Evolutionary conservation across 2,888 invertebrate species (phyloP).

Genomic region (Mythimna lalbum): DNA sequence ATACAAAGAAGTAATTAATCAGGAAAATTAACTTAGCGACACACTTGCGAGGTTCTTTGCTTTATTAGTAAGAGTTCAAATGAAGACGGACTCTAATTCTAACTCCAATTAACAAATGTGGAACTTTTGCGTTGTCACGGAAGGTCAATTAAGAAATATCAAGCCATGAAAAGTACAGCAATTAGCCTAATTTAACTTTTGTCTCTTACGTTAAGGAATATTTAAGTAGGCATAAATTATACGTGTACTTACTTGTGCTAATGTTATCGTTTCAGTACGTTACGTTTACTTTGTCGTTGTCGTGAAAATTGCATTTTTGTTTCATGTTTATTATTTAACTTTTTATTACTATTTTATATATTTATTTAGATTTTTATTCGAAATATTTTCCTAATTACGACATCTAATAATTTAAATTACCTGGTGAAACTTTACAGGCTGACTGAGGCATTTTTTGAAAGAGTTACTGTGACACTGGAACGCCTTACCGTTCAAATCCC

Average conservation of each 20-base stretch:
- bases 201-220: conserved; percentile 26
- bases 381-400: no score
- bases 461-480: no score
- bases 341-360: no score
- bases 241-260: conserved; percentile 4
- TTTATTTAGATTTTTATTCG: no score
- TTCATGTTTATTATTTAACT: not conserved
- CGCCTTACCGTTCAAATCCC: no score
- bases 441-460: no score
- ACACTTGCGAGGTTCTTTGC: conserved; percentile 61
- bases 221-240: conserved; percentile 44
- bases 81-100: conserved; percentile 72
- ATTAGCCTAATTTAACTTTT: conserved; percentile 76
- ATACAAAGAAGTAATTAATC: conserved; percentile 56
- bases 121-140: conserved; percentile 75
- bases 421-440: not conserved
- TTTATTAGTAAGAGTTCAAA: conserved; percentile 61
- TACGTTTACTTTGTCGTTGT: not conserved
- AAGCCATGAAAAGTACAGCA: conserved; percentile 70
- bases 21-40: conserved; percentile 50
- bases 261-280: not conserved
- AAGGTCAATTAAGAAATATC: conserved; percentile 79
- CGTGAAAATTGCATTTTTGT: not conserved
- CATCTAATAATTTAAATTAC: not conserved
- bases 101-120: conserved; percentile 80